Evolutionary conservation across 2,888 invertebrate species (phyloP).

Genomic region (Pardosa pseudoannulata): DNA sequence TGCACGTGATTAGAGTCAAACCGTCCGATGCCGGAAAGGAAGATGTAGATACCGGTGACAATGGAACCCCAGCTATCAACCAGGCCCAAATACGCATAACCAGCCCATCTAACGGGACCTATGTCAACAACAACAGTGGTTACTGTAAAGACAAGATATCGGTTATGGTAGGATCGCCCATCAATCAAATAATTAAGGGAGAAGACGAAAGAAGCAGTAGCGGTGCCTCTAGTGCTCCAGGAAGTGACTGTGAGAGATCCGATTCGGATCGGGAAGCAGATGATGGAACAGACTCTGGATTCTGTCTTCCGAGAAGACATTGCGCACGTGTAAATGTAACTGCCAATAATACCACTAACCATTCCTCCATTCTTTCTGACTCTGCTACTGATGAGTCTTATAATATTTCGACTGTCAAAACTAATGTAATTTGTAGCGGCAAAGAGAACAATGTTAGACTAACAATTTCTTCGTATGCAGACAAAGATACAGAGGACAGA

Average conservation of each 20-base stretch:
- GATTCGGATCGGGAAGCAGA: constrained; percentile 67
- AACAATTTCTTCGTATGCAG: constrained; percentile 57
- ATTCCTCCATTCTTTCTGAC: neutral
- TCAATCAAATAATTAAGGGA: constrained; percentile 36
- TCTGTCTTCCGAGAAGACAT: constrained; percentile 33
- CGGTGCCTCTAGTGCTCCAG: constrained; percentile 71
- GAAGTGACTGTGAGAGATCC: constrained; percentile 69
- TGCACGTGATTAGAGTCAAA: constrained; percentile 62
- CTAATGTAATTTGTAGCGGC: constrained; percentile 29
- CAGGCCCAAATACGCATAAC: constrained; percentile 16
- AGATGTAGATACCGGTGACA: constrained; percentile 11
- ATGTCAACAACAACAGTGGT: constrained; percentile 13
- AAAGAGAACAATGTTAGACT: constrained; percentile 50
- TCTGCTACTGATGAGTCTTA: constrained; percentile 1
- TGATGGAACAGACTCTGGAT: constrained; percentile 69
- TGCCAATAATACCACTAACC: constrained; percentile 17
- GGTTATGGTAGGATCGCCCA: constrained; percentile 53
- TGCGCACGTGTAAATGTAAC: constrained; percentile 28
- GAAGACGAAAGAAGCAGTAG: constrained; percentile 72
- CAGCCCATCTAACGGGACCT: neutral
- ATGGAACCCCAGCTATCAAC: constrained; percentile 18
- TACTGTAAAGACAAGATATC: constrained; percentile 59
- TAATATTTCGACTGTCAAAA: constrained; percentile 10
- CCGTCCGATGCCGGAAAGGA: neutral
- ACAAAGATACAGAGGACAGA: constrained; percentile 35